Evolutionary conservation across 1,140 invertebrate genomes (phyloP), one percentile per base, ranked within the genome.

Genomic region (Drosophila setifemur): DNA sequence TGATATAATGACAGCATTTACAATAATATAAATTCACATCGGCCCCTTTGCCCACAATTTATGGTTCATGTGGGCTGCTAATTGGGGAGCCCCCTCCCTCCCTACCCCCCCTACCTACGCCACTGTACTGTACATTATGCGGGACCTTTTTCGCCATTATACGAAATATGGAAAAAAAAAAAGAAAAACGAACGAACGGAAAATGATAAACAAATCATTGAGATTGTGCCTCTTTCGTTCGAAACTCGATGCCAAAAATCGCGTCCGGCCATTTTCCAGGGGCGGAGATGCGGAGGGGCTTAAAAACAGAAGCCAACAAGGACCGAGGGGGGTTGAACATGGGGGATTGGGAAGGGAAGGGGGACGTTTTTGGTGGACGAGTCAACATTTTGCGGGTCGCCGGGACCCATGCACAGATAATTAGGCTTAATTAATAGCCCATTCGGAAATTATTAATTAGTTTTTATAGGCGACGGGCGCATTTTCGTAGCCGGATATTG

Each of bases 391-490:
- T 81, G 77, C 76, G 76, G 77, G 72, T 82, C 76, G 57, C 66
- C 78, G 53, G 78, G 71, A 63, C 79, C 72, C 79, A 85, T 83
- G 79, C 79, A 85, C 79, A 85, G 76, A 89, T 90, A 90, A 90
- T 90, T 90, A 90, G 89, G 85, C 86, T 90, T 90, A 89, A 90
- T 90, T 90, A 90, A 90, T 90, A 90, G 89, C 82, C 89, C 89
- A 90, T 90, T 90, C 88, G 88, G 82, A 90, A 90, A 90, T 90
- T 90, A 90, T 90, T 90, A 90, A 90, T 90, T 90, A 90, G 88
- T 90, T 90, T 90, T 90, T 90, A 86, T 89, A 83, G 69, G 88
- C 85, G 86, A 82, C 82, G 82, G 83, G 78, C 79, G 85, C 70
- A 75, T 73, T 90, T 90, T 89, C 85, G 87, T 90, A 90, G 81